These are phyloP conservation scores for Odocoileus hemionus DNA, from an alignment of 2,113 vertebrate genomes.

Conservation along the genomic window DNA sequence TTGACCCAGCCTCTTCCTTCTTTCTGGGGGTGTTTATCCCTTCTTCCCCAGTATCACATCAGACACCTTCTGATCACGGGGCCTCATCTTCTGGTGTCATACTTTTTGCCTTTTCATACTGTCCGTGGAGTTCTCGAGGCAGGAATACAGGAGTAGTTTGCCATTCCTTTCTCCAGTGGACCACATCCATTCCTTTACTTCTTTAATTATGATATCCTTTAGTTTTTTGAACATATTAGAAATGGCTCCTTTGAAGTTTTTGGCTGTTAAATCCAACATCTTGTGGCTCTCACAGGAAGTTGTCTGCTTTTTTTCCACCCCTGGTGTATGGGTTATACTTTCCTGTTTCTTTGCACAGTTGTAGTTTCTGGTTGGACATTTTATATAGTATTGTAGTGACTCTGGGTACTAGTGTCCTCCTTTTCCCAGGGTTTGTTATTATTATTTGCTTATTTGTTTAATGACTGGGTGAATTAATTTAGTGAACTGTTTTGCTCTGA, in stretches of 20 bases:
- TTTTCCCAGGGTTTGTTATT: background rate
- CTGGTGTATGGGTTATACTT: background rate
- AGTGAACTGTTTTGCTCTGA: background rate
- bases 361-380: background rate
- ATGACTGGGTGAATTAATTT: background rate
- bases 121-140: background rate
- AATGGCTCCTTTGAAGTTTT: background rate
- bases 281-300: background rate
- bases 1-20: background rate
- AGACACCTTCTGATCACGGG: background rate
- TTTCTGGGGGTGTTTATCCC: background rate
- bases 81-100: background rate
- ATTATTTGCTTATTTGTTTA: slow-evolving; percentile 5
- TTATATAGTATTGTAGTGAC: background rate
- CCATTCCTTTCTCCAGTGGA: background rate
- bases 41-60: background rate
- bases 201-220: background rate
- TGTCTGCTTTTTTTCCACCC: background rate
- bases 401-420: background rate
- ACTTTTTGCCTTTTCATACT: background rate
- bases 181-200: background rate
- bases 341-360: background rate
- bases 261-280: background rate
- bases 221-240: slow-evolving; percentile 4
- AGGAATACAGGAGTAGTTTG: background rate